These are phyloP conservation scores for Pecten maximus DNA, from an alignment of 2,888 invertebrate genomes.

Conservation along the genomic window DNA sequence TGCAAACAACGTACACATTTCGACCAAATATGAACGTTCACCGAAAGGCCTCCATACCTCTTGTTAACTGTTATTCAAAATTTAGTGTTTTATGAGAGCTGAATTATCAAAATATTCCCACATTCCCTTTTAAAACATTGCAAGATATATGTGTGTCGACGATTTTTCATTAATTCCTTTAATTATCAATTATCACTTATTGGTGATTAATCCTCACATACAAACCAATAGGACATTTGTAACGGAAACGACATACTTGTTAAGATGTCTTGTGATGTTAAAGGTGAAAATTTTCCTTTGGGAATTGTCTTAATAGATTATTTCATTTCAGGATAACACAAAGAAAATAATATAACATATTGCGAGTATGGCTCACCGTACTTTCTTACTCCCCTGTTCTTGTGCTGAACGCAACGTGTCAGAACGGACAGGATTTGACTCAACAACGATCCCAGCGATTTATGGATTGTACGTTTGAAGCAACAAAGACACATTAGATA, in stretches of 20 bases:
- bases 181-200: background rate
- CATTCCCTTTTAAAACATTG: background rate
- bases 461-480: background rate
- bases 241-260: background rate
- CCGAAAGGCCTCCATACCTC: background rate
- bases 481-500: too few relatives aligned
- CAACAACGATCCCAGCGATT: background rate
- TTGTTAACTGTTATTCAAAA: background rate
- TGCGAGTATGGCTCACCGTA: background rate
- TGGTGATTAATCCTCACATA: background rate
- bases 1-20: conserved; percentile 3
- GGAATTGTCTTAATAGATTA: background rate
- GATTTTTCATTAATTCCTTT: background rate
- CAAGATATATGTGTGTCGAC: background rate
- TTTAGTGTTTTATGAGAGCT: background rate
- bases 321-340: background rate
- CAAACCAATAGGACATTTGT: background rate
- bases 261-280: background rate
- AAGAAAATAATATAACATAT: background rate
- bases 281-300: background rate
- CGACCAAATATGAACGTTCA: background rate
- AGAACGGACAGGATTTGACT: conserved; percentile 8
- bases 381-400: conserved; percentile 19
- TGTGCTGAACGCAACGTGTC: conserved; percentile 27
- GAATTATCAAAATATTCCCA: background rate